phyloP scores from a whole-genome alignment of 1,140 invertebrate species.

The Megalopta genalis region DNA sequence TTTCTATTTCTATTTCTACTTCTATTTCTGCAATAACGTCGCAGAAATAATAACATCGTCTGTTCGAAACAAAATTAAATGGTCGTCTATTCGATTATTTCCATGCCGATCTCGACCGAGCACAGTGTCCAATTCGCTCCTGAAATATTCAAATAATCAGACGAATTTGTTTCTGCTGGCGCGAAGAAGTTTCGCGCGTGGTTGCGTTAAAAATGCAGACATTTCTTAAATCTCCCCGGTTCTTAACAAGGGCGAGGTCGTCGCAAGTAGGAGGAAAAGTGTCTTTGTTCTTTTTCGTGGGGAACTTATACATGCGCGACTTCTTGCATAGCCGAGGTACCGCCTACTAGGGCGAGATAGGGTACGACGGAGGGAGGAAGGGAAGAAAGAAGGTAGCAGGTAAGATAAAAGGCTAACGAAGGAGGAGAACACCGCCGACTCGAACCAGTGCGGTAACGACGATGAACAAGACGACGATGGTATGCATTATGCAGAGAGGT shows the following conservation, averaged over 20 bases:
- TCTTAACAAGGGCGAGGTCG: constrained; percentile 14
- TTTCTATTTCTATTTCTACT: too few species aligned
- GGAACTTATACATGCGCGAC: constrained; percentile 46
- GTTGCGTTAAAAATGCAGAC: constrained; percentile 17
- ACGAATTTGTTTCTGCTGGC: background rate
- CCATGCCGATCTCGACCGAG: background rate
- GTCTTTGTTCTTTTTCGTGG: constrained; percentile 38
- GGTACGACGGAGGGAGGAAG: background rate
- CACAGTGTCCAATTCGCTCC: background rate
- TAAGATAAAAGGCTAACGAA: constrained; percentile 69
- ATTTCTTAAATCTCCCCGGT: constrained; percentile 33
- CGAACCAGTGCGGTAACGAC: constrained; percentile 35
- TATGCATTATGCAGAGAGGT: constrained; percentile 71
- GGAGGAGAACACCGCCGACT: constrained; percentile 37
- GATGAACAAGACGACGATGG: constrained; percentile 55
- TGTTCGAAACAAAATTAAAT: too few species aligned
- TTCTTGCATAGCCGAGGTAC: constrained; percentile 31
- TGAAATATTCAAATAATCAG: background rate
- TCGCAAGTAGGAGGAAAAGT: background rate
- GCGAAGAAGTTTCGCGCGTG: constrained; percentile 11
- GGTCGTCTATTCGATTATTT: too few species aligned
- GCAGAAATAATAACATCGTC: too few species aligned
- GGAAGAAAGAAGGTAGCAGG: constrained; percentile 18
- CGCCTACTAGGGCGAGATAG: background rate
- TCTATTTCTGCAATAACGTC: too few species aligned